Percentiles rank a stretch among this genome's conserved stretches.
phyloP scores from a whole-genome alignment of 2,888 invertebrate species.

The Gisinianus flammeolus region DNA sequence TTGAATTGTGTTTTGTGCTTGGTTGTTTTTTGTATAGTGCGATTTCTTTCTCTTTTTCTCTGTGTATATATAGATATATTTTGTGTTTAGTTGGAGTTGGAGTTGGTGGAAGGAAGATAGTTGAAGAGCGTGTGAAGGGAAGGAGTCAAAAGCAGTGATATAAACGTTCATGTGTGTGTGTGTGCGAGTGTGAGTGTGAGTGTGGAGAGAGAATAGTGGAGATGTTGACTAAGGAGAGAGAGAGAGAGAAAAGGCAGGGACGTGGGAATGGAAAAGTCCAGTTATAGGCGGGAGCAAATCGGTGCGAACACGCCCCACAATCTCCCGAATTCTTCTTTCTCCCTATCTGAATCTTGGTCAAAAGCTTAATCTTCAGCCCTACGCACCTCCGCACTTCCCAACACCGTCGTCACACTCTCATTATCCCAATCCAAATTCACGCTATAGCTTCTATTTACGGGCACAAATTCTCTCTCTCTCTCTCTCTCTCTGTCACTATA shows the following conservation, averaged over 20 bases:
- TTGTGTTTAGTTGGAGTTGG: too few species aligned
- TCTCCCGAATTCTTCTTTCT: slow-evolving; percentile 47
- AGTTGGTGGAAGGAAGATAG: too few species aligned
- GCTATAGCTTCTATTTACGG: not conserved
- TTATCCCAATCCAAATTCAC: not conserved
- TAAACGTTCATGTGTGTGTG: slow-evolving; percentile 23
- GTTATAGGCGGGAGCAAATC: slow-evolving; percentile 47
- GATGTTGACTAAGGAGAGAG: not conserved
- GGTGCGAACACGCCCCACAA: slow-evolving; percentile 56
- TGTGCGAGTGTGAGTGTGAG: too few species aligned
- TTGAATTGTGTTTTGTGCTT: not conserved
- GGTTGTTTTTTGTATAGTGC: not conserved
- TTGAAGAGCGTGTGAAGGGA: slow-evolving; percentile 20
- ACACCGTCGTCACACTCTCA: not conserved
- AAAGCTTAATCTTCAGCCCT: slow-evolving; percentile 8
- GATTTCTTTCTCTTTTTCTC: not conserved
- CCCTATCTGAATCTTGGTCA: slow-evolving; percentile 7
- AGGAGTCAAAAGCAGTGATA: not conserved
- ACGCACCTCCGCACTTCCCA: slow-evolving; percentile 13
- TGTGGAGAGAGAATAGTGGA: too few species aligned
- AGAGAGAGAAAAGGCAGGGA: slow-evolving; percentile 28
- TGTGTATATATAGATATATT: too few species aligned
- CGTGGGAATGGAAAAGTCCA: slow-evolving; percentile 43
- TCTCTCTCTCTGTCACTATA: not conserved
- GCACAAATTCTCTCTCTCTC: not conserved